Base-by-base conservation (phyloP, 2,113 vertebrate species). In the Balaeniceps rex region DNA sequence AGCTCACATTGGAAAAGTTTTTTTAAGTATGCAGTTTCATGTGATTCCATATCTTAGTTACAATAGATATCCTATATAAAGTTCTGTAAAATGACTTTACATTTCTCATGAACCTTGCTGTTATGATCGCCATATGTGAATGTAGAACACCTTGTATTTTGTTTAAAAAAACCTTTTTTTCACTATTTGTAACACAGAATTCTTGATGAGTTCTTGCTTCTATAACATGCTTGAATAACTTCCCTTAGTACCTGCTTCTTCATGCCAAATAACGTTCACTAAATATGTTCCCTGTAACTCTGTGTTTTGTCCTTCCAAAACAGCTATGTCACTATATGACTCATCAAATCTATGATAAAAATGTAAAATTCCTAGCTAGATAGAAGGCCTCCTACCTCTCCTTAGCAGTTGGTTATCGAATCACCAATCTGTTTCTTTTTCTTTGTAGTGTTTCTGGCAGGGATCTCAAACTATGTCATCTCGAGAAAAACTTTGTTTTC, bases 281-380 rank as follows among this genome's bases (percentile, higher is more conserved):
- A 87, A 79, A 44, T 54, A 69, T 25, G 31, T 71, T 71, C 34
- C 34, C 34, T 42, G 6, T 40, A 76, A 44, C 34, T 83, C 63
- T 55, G 15, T 72, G 12, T 77, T 90, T 95, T 81, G 44, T 84
- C 87, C 80, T 96, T 95, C 81, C 81, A 84, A 92, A 90, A 57
- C 28, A 79, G 44, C 49, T 92, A 61, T 84, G 66, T 93, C 93
- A 95, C 54, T 83, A 14, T 44, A 83, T 93, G 91, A 97, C 61
- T 94, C 77, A 95, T 78, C 83, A 95, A 84, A 87, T 79, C 49
- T 52, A 61, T 72, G 36, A 94, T 21, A 71, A 88, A 97, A 94
- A 87, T 87, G 19, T 52, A 51, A 83, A 78, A 92, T 68, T 92
- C 57, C 65, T 95, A 76, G 58, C 69, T 84, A 74, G 46, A 57